These are phyloP conservation scores for Phrixothrix hirtus DNA, from an alignment of 2,888 invertebrate species.

Conservation along the genomic window DNA sequence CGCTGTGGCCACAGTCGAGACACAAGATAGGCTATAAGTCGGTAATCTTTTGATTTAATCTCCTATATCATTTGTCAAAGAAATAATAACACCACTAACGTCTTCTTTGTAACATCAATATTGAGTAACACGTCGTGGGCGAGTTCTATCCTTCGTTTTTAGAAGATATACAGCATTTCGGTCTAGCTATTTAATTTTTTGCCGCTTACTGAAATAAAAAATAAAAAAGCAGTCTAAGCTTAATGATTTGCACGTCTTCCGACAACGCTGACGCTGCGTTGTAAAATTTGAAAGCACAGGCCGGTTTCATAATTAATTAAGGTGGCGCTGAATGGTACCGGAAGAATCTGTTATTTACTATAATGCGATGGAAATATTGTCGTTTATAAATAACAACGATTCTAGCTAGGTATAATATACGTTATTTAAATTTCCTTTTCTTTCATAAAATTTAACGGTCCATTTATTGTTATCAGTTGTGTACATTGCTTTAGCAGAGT, in stretches of 20 bases:
- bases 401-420: too few species aligned
- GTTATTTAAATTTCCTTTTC: too few species aligned
- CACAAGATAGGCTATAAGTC: constrained; percentile 7
- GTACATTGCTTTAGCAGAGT: too few species aligned
- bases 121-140: constrained; percentile 1
- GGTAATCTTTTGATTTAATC: constrained; percentile 26
- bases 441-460: too few species aligned
- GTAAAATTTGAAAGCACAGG: neutral
- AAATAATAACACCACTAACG: constrained; percentile 18
- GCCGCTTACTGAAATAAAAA: constrained; percentile 1
- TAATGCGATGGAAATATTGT: neutral
- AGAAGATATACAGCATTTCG: neutral
- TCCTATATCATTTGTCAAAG: constrained; percentile 23
- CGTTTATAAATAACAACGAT: neutral
- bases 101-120: constrained; percentile 10
- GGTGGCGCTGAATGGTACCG: neutral
- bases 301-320: constrained; percentile 1
- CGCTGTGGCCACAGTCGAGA: constrained; percentile 8
- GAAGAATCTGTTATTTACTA: neutral
- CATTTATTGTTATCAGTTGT: too few species aligned
- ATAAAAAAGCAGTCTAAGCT: constrained; percentile 1
- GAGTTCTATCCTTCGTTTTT: constrained; percentile 1
- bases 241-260: constrained; percentile 7
- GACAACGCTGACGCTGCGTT: constrained; percentile 5
- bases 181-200: constrained; percentile 9